Evolutionary conservation across 1,140 invertebrate genomes (phyloP).

Genomic region (Drosophila santomea): DNA sequence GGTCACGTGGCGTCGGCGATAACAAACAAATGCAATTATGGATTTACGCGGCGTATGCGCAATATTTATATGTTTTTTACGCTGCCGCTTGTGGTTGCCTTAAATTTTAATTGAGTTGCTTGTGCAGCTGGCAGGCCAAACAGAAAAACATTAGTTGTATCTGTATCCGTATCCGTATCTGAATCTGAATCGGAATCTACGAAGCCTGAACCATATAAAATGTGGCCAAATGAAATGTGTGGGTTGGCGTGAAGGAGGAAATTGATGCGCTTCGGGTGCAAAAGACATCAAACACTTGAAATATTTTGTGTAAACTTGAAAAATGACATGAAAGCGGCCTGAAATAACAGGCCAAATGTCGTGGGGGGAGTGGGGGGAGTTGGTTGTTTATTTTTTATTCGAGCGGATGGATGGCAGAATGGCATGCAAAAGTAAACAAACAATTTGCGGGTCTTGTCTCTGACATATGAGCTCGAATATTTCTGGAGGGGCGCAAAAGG

Average conservation of each 20-base stretch:
- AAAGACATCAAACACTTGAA: constrained; percentile 79
- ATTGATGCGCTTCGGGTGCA: constrained; percentile 75
- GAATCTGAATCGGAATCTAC: neutral
- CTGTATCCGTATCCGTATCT: neutral
- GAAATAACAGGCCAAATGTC: constrained; percentile 31
- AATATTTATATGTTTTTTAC: constrained; percentile 57
- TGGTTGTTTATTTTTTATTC: no score
- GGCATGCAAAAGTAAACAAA: constrained; percentile 70
- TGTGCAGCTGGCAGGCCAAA: constrained; percentile 5
- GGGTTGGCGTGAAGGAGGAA: constrained; percentile 14
- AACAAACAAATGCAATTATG: constrained; percentile 79
- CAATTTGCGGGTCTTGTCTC: constrained; percentile 63
- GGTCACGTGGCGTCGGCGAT: constrained; percentile 39
- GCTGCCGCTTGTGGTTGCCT: constrained; percentile 49
- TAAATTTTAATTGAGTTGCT: constrained; percentile 75
- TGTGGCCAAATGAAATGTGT: no score
- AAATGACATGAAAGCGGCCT: constrained; percentile 71
- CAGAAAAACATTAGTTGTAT: constrained; percentile 5
- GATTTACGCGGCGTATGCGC: constrained; percentile 71
- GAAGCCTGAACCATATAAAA: no score
- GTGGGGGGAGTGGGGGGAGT: neutral
- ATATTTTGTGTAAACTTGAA: constrained; percentile 82
- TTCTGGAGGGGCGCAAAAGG: neutral
- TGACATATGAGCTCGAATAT: constrained; percentile 59
- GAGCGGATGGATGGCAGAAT: constrained; percentile 15